Percentiles rank a stretch among this genome's conserved stretches.
Evolutionary conservation across 2,113 vertebrate species (phyloP).

Genomic region (Pipa parva): DNA sequence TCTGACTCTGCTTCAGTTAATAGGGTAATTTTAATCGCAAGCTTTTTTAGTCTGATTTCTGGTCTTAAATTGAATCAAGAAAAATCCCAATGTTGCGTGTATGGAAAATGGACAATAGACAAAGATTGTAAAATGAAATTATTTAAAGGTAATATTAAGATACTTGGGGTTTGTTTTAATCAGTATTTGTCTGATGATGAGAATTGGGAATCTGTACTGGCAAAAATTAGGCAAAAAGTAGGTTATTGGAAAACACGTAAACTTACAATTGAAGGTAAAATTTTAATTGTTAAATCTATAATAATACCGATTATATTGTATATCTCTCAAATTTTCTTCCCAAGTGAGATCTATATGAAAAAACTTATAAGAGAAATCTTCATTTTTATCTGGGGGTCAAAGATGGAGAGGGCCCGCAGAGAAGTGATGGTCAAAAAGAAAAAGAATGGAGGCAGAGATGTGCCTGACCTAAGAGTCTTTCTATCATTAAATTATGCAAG

Average conservation of each 20-base stretch:
- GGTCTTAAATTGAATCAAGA: not conserved
- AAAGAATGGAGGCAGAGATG: not conserved
- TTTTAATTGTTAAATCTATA: not conserved
- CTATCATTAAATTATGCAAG: too few species aligned
- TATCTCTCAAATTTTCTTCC: not conserved
- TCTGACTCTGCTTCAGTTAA: not conserved
- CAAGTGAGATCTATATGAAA: not conserved
- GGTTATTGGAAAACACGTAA: not conserved
- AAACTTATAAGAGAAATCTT: too few species aligned
- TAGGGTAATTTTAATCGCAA: not conserved
- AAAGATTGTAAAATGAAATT: not conserved
- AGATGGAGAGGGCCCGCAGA: not conserved
- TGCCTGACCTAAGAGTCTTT: not conserved
- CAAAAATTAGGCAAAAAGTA: not conserved
- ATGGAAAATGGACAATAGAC: not conserved
- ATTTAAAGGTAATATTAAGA: not conserved
- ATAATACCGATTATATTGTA: too few species aligned
- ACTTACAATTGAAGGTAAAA: not conserved
- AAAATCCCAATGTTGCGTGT: not conserved
- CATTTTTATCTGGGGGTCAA: too few species aligned
- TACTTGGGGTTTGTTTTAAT: too few species aligned
- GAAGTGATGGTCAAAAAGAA: not conserved
- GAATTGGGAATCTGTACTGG: too few species aligned
- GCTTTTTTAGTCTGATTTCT: not conserved
- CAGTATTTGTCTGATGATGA: too few species aligned